Evolutionary conservation across 2,888 invertebrate species (phyloP).

Genomic region (Cacoxenus indagator): DNA sequence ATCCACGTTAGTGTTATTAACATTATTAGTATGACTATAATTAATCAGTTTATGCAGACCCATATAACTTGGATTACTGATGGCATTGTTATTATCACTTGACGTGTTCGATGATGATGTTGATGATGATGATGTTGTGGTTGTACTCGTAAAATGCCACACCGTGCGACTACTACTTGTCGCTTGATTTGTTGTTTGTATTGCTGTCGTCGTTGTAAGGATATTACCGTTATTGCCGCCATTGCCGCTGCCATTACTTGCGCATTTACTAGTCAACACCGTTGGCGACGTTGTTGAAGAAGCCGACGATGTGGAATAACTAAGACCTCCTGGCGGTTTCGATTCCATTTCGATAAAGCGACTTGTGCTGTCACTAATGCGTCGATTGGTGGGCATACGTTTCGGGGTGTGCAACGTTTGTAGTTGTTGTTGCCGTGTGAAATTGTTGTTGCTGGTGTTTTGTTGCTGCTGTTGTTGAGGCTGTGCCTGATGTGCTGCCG

Average conservation of each 20-base stretch:
- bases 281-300: neutral
- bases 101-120: constrained; percentile 30
- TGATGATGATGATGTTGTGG: constrained; percentile 56
- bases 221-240: constrained; percentile 56
- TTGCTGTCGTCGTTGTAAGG: constrained; percentile 38
- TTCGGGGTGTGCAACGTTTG: constrained; percentile 39
- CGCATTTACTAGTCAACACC: constrained; percentile 39
- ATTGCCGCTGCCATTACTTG: constrained; percentile 48
- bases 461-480: constrained; percentile 47
- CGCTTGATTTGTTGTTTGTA: constrained; percentile 45
- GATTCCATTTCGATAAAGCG: constrained; percentile 65
- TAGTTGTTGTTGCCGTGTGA: constrained; percentile 43
- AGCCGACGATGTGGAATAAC: neutral
- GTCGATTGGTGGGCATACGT: constrained; percentile 47
- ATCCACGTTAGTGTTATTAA: too few species aligned
- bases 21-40: too few species aligned
- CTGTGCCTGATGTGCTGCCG: constrained; percentile 29
- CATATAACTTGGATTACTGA: constrained; percentile 71
- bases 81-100: constrained; percentile 68
- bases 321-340: constrained; percentile 37
- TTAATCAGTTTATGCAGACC: constrained; percentile 63
- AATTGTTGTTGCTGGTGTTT: constrained; percentile 41
- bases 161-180: constrained; percentile 69
- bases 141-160: constrained; percentile 65
- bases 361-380: constrained; percentile 52